These are phyloP conservation scores for silkworm (Bombyx mori) DNA, from an alignment of 1,140 invertebrate species.

Conservation along the genomic window ASM3026992v2 NC_085134.1:426001-426500, in stretches of 20 bases:
- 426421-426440: too few species aligned
- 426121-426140: conserved; percentile 3
- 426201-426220: conserved; percentile 1
- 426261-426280: too few species aligned
- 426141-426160: neutral
- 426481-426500: too few species aligned
- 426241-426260: neutral
- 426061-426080: neutral
- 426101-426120: conserved; percentile 4
- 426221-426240: neutral
- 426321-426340: neutral
- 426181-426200: conserved; percentile 1
- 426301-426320: neutral
- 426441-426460: too few species aligned
- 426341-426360: neutral
- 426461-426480: too few species aligned
- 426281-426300: neutral
- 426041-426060: neutral
- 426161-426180: neutral
- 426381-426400: neutral
- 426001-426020: neutral
- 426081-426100: conserved; percentile 3
- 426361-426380: conserved; percentile 1
- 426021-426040: neutral
- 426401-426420: too few species aligned